Conservation (phyloP, 1,140 invertebrate species). For the Odontomachus brunneus region DNA sequence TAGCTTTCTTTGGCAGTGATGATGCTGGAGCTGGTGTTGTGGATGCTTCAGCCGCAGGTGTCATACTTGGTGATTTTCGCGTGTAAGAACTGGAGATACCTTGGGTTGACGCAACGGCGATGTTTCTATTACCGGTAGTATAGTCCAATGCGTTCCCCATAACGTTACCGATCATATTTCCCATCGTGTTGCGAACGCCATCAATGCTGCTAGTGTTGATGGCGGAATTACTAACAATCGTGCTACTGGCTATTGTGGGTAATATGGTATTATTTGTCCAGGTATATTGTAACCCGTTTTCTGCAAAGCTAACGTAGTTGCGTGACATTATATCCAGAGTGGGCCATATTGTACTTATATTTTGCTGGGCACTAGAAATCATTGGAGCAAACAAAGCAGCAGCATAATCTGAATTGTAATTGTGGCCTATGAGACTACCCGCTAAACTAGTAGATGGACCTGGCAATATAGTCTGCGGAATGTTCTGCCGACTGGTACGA, state of each 20-base stretch:
- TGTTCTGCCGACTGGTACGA: too few relatives aligned
- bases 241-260: not conserved
- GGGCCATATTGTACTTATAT: too few relatives aligned
- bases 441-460: conserved; percentile 56
- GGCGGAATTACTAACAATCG: not conserved
- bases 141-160: too few relatives aligned
- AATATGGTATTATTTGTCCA: conserved; percentile 62
- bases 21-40: conserved; percentile 57
- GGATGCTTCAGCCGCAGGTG: conserved; percentile 72
- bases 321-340: not conserved
- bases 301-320: conserved; percentile 78
- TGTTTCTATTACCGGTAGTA: too few relatives aligned
- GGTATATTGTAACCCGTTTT: conserved; percentile 82
- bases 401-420: not conserved
- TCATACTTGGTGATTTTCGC: conserved; percentile 64
- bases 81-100: conserved; percentile 61
- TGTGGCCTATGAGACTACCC: conserved; percentile 64
- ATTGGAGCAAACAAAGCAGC: not conserved
- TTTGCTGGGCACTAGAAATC: not conserved
- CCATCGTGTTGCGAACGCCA: not conserved
- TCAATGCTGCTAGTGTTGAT: too few relatives aligned
- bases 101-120: too few relatives aligned
- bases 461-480: too few relatives aligned
- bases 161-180: conserved; percentile 52
- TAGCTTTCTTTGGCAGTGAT: conserved; percentile 81